Percentiles rank a stretch among this genome's conserved stretches.
These are phyloP conservation scores for Peromyscus aztecus DNA, from an alignment of 2,797 vertebrate species.

Conservation along the genomic window DNA sequence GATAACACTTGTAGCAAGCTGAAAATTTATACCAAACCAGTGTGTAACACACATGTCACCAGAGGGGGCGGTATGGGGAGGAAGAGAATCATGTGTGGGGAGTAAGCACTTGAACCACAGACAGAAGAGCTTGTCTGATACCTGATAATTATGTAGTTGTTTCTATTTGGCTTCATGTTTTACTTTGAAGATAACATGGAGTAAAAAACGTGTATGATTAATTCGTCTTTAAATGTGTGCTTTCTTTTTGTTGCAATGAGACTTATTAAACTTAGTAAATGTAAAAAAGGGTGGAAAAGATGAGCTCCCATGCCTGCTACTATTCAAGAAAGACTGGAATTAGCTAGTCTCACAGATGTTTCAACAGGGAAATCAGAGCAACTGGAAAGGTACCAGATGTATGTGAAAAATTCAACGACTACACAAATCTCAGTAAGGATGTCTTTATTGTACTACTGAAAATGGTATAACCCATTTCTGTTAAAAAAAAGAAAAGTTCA, in stretches of 20 bases:
- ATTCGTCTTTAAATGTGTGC: background rate
- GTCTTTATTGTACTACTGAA: slow-evolving; percentile 41
- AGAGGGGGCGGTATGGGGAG: background rate
- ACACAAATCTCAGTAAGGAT: slow-evolving; percentile 12
- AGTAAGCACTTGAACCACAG: background rate
- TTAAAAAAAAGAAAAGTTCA: background rate
- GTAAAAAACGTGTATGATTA: background rate
- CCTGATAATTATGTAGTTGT: background rate
- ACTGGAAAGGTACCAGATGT: background rate
- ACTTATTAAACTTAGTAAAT: slow-evolving; percentile 54
- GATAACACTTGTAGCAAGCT: slow-evolving; percentile 22
- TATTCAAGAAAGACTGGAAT: slow-evolving; percentile 20
- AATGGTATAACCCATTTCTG: background rate
- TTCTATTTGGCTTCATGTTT: background rate
- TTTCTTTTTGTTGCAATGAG: slow-evolving; percentile 59
- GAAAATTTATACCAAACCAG: slow-evolving; percentile 39
- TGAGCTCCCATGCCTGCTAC: background rate
- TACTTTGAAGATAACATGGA: slow-evolving; percentile 11
- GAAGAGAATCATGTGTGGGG: background rate
- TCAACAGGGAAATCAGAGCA: slow-evolving; percentile 23
- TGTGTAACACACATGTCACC: background rate
- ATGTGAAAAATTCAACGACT: background rate
- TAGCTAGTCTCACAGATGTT: background rate
- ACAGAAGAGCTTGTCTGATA: background rate
- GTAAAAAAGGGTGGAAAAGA: slow-evolving; percentile 30